Conservation (phyloP, 1,140 invertebrate genomes). For the Drosophila micromelanica region DNA sequence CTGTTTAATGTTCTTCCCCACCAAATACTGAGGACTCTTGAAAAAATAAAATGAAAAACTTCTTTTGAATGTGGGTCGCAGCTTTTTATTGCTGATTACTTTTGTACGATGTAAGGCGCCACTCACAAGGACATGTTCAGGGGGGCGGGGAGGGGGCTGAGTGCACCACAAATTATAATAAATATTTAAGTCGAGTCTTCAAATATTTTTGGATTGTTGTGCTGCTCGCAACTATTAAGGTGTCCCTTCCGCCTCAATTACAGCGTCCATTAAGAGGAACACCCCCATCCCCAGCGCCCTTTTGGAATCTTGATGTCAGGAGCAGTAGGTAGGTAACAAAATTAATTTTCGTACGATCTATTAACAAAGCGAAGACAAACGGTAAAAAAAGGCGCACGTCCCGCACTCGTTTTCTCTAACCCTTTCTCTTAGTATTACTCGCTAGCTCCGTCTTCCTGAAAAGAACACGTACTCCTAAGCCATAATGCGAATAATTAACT, state of each 20-base stretch:
- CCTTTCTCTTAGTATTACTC: too few relatives aligned
- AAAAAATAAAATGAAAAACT: neutral
- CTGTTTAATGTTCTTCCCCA: conserved; percentile 39
- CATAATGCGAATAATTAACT: too few relatives aligned
- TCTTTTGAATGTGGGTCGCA: conserved; percentile 30
- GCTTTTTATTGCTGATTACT: conserved; percentile 51
- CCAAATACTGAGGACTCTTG: neutral
- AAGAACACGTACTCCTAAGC: too few relatives aligned
- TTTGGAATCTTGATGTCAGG: conserved; percentile 45
- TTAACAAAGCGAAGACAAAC: conserved; percentile 66
- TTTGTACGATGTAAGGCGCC: conserved; percentile 8
- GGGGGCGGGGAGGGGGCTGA: neutral
- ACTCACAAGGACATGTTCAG: neutral
- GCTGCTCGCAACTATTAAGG: conserved; percentile 56
- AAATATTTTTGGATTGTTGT: conserved; percentile 1
- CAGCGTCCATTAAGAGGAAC: conserved; percentile 30
- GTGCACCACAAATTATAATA: conserved; percentile 30
- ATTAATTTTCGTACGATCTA: conserved; percentile 78
- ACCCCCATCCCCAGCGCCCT: conserved; percentile 7
- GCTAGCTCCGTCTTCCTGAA: too few relatives aligned
- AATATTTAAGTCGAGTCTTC: conserved; percentile 29
- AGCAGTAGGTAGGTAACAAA: conserved; percentile 76
- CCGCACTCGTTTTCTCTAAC: too few relatives aligned
- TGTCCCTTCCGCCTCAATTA: conserved; percentile 59
- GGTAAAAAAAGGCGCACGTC: conserved; percentile 72